Base-by-base conservation (phyloP, 2,797 vertebrate species). In the Jordanella pulchra region DNA sequence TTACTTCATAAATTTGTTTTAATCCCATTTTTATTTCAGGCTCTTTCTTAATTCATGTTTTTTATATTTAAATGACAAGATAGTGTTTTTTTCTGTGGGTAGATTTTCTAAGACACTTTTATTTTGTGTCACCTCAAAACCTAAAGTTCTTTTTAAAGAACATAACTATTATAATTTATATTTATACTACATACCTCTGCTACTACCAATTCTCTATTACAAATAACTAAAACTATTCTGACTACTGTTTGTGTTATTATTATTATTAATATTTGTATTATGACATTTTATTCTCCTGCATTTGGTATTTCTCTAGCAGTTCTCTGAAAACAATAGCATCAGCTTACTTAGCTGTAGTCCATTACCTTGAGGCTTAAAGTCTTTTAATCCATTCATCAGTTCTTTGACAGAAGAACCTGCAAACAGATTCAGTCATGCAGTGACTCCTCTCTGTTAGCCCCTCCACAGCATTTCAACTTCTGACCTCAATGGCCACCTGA, bases 401-500 rank as follows among this genome's bases (percentile, higher is more conserved):
- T 84, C 73, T 79, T 65, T 86, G 87, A 90, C 89, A 86, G 77
- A 77, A 76, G 81, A 78, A 70, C 63, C 86, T 79, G 82, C 83
- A 83, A 87, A 87, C 91, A 89, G 61, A 87, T 82, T 54, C 85
- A 91, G 86, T 89, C 89, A 90, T 90, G 88, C 87, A 82, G 81
- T 61, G 82, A 87, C 76, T 83, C 68, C 77, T 85, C 80, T 73
- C 72, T 3, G 55, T 66, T 61, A 54, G 64, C 67, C 64, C 50
- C 72, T 61, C 30, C 77, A 48, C 84, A 84, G 54, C 87, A 85
- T 83, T 89, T 91, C 84, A 92, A 91, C 91, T 89, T 79, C 69
- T 92, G 89, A 93, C 91, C 91, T 82, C 75, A 42, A 39, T 72
- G 50, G 90, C 86, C 86, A 92, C 89, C 90, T 92, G 88, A 84